A percentile compares a stretch with the other conserved stretches of the same genome.
phyloP scores from a whole-genome alignment of 2,113 vertebrate species.

The Anhinga rufa region DNA sequence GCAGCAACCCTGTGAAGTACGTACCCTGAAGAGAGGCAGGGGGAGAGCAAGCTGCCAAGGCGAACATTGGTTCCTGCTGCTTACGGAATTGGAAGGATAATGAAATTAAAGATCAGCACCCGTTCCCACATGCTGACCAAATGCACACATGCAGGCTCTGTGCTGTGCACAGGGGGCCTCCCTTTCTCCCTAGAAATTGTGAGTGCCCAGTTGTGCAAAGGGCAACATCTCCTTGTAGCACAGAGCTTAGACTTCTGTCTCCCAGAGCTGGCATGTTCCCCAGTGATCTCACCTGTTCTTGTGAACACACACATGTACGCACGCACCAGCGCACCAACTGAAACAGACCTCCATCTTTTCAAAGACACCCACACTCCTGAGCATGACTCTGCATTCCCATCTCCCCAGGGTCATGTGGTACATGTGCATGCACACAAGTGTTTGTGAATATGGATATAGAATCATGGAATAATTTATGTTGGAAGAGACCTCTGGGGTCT shows the following conservation, averaged over 20 bases:
- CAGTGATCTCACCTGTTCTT: background rate
- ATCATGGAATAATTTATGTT: background rate
- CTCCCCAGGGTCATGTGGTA: background rate
- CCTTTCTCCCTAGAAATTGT: background rate
- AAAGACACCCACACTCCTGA: background rate
- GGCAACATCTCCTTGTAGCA: background rate
- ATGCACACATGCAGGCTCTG: background rate
- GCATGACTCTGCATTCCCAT: background rate
- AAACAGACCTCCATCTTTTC: background rate
- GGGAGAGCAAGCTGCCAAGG: background rate
- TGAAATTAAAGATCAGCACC: background rate
- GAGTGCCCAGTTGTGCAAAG: no score
- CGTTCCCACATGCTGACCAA: rapidly evolving
- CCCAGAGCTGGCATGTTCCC: background rate
- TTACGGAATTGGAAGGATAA: background rate
- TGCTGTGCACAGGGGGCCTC: background rate
- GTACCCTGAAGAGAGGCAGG: background rate
- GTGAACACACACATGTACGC: background rate
- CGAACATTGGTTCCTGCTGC: background rate
- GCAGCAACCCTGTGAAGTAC: background rate
- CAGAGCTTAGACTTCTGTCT: background rate
- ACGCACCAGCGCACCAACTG: background rate
- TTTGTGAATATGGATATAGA: background rate
- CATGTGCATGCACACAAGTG: background rate
- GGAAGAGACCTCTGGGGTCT: background rate